A percentile compares a stretch with the other conserved stretches of the same genome.
Conservation (phyloP, 2,797 vertebrate species). For the Eleutherodactylus coqui region DNA sequence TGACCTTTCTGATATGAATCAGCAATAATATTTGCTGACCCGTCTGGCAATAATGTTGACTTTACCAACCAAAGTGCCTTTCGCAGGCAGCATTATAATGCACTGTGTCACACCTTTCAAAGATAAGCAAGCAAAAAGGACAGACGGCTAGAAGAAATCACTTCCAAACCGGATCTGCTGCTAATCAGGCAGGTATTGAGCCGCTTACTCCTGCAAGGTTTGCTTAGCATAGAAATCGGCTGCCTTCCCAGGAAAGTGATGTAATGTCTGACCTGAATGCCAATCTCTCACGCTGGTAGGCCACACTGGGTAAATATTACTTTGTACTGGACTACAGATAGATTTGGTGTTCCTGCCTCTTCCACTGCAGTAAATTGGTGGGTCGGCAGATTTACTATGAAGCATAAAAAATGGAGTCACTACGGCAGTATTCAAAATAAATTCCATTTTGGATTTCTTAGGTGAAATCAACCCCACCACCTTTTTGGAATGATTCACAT, state of each 20-base stretch:
- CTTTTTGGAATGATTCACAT: no score
- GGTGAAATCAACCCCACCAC: no score
- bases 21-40: constrained; percentile 69
- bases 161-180: constrained; percentile 74
- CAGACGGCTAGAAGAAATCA: constrained; percentile 70
- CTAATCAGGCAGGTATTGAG: constrained; percentile 95
- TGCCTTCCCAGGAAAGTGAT: constrained; percentile 97
- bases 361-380: not conserved
- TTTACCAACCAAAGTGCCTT: constrained; percentile 67
- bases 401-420: no score
- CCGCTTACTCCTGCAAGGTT: constrained; percentile 87
- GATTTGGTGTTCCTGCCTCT: constrained; percentile 73
- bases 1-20: constrained; percentile 71
- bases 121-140: constrained; percentile 64
- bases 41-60: constrained; percentile 66
- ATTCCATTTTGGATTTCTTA: no score
- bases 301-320: constrained; percentile 80
- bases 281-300: constrained; percentile 92
- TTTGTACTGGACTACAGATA: constrained; percentile 74
- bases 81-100: constrained; percentile 66
- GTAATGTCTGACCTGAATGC: constrained; percentile 99
- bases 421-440: no score
- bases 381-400: not conserved
- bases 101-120: constrained; percentile 67
- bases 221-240: constrained; percentile 95